Evolutionary conservation across 2,113 vertebrate species (phyloP).

Genomic region (Ramphastos sulfuratus): DNA sequence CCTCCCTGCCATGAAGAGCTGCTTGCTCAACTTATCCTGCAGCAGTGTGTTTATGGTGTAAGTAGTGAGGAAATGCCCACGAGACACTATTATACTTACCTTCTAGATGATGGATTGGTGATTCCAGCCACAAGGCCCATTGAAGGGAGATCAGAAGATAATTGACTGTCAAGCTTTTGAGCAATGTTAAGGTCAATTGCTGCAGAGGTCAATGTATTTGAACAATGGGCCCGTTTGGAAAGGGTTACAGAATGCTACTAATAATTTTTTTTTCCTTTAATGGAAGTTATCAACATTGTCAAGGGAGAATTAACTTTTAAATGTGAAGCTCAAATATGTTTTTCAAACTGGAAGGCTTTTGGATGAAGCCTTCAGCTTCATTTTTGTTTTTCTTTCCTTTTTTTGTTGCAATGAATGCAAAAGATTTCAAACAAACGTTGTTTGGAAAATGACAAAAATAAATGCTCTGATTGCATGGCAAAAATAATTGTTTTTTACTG

Average conservation of each 20-base stretch:
- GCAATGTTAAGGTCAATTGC: constrained; percentile 76
- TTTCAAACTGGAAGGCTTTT: neutral
- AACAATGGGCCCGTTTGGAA: constrained; percentile 68
- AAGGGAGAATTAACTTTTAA: constrained; percentile 64
- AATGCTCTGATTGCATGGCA: constrained; percentile 48
- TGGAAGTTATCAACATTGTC: constrained; percentile 62
- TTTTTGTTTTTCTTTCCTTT: neutral
- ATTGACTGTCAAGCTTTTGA: constrained; percentile 77
- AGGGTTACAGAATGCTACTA: constrained; percentile 72
- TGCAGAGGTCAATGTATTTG: constrained; percentile 72
- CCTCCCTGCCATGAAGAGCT: neutral
- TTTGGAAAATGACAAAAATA: constrained; percentile 54
- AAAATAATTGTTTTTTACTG: constrained; percentile 51
- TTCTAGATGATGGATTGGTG: constrained; percentile 74
- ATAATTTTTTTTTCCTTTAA: constrained; percentile 67
- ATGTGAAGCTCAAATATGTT: constrained; percentile 56
- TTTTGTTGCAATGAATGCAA: constrained; percentile 1
- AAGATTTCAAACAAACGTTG: constrained; percentile 17
- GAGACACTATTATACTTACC: constrained; percentile 68
- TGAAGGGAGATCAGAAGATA: constrained; percentile 76
- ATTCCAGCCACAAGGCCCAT: constrained; percentile 70
- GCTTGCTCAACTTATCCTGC: constrained; percentile 27
- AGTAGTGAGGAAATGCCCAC: constrained; percentile 42
- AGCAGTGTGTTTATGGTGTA: neutral
- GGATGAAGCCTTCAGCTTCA: neutral